Percentiles rank a stretch among this genome's conserved stretches.
Conservation (phyloP, 2,797 vertebrate genomes). For the Esox masquinongy region DNA sequence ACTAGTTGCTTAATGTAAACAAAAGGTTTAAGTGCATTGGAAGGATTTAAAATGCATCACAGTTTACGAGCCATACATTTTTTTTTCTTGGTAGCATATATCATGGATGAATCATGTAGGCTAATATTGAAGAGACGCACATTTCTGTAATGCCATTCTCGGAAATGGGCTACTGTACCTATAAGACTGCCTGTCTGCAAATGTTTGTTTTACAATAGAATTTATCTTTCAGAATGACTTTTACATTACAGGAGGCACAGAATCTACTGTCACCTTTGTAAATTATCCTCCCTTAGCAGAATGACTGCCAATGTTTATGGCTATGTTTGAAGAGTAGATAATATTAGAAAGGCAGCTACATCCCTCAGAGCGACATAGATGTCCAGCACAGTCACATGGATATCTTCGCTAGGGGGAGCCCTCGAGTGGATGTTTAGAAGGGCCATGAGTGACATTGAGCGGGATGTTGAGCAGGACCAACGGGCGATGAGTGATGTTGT, state of each 20-base stretch:
- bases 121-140: not conserved
- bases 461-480: too few relatives aligned
- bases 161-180: not conserved
- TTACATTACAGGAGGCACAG: not conserved
- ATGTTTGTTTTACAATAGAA: not conserved
- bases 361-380: too few relatives aligned
- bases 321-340: not conserved
- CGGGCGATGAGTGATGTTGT: too few relatives aligned
- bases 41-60: not conserved
- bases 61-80: not conserved
- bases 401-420: too few relatives aligned
- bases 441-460: too few relatives aligned
- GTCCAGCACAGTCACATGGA: too few relatives aligned
- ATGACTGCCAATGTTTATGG: not conserved
- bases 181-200: not conserved
- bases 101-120: not conserved
- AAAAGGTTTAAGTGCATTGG: not conserved
- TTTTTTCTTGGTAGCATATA: not conserved
- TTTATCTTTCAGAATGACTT: not conserved
- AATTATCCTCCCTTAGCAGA: not conserved
- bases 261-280: not conserved
- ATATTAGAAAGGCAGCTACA: too few relatives aligned
- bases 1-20: not conserved
- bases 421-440: too few relatives aligned
- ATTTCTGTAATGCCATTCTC: not conserved